Base-by-base conservation (phyloP, 1,140 invertebrate genomes). In the Trypoxylus dichotomus region DNA sequence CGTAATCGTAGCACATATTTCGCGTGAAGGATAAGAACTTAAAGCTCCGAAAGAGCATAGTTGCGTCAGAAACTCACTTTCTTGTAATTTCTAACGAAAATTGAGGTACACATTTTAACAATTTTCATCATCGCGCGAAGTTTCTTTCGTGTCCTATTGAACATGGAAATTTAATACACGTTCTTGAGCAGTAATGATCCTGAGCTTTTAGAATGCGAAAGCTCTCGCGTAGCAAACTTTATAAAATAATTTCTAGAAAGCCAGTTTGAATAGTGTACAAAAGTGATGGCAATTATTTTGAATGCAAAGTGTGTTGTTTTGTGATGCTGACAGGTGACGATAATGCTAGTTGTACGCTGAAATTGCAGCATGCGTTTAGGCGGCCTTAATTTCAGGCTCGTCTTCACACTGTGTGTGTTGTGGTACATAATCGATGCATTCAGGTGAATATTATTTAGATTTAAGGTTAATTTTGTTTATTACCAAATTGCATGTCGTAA, bases 371-470 rank as follows among this genome's bases (percentile, higher is more conserved):
- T 74, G 72, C 72, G 72, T 74, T 74, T 74, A 41, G 41, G 72
- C 72, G 72, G 72, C 72, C 72, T 74, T 43, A 74, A 74, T 42
- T 74, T 74, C 72, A 74, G 72, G 72, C 72, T 37, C 72, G 72
- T 43, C 41, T 41, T 74, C 72, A 74, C 72, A 74, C 72, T 74
- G 32, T 74, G 72, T 74, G 72, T 74, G 72, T 43, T 74, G 72
- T 43, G 29, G 29, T 74, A 41, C 72, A 41, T 43, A 29, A 74
- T 74, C 41, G 72, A 74, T 74, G 72, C 72, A 21, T 74, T 74
- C 72, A 74, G 72, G 72, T 74, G 41, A 74, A 74, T 74, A 74
- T 74, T 42, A 68, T 54, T 54, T n/a, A 54, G 19, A n/a, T 54
- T 24, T 68, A 68, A 24, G 13, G 19, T 68, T 68, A 68, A 68